Base-by-base conservation (phyloP, 2,888 invertebrate species). In the Harmothoe impar region DNA sequence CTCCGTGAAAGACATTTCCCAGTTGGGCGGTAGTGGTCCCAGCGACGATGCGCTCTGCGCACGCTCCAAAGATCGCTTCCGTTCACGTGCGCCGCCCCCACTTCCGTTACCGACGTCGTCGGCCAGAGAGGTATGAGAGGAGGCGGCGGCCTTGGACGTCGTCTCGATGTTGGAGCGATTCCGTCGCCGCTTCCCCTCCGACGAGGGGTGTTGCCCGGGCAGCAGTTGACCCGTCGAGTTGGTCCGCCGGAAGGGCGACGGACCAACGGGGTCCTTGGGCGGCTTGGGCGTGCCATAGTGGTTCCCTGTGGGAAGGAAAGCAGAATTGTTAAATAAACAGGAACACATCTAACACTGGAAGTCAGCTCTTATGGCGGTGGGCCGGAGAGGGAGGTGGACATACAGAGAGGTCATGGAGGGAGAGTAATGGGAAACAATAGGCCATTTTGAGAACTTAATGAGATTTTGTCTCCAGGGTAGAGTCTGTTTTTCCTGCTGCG, bases 1-100 rank as follows among this genome's bases (percentile, higher is more conserved):
- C 93, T 99, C 99, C 20, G 99, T 99, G 95, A 98, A 99, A 3
- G 99, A 99, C 95, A 99, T 98, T 96, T 99, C 99, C 99, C 99
- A 99, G 96, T 99, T 99, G 5, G 97, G 97, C 91, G 99, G 99
- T 93, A 99, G 96, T 0, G 99, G 98, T 29, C 99, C 99, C 90
- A 99, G 91, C 25, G 68, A 72, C 23, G 72, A 56, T 17, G 88
- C 20, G 91, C 94, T 94, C 62, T 94, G 94, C 0, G 94, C 94
- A 25, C 93, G 93, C 91, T 95, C 95, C 91, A 94, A 91, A 0
- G 95, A 94, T 90, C 94, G 94, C 88, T 94, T 94, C 56, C 95
- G 89, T 12, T 92, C 93, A 92, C 15, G 93, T 93, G 86, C 93
- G 72, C 89, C 89, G 89, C 89, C 54, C 94, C 62, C 95, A 89